phyloP scores from a whole-genome alignment of 2,113 vertebrate species.

The Garra rufa region DNA sequence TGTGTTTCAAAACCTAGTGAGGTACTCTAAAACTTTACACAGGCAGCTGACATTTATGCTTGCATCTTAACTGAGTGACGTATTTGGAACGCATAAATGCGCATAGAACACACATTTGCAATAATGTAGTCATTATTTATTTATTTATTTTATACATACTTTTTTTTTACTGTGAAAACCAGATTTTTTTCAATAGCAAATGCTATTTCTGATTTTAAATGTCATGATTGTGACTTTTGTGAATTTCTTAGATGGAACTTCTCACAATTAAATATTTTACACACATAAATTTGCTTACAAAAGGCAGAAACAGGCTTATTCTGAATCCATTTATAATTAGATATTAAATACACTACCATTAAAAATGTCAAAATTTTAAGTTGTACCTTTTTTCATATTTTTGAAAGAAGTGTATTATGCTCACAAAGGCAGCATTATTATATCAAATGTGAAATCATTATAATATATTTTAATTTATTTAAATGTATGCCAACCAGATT shows the following conservation, averaged over 20 bases:
- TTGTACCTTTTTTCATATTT: not conserved
- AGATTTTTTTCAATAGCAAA: not conserved
- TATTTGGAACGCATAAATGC: not conserved
- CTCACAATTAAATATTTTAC: not conserved
- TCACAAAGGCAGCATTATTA: not conserved
- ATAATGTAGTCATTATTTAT: not conserved
- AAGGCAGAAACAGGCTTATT: no score
- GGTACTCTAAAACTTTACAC: not conserved
- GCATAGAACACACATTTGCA: not conserved
- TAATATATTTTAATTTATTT: no score
- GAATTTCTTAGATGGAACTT: not conserved
- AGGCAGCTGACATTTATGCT: not conserved
- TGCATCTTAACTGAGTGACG: not conserved
- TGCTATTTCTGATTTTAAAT: not conserved
- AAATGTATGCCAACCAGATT: no score
- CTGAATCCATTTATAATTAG: no score
- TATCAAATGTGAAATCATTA: no score
- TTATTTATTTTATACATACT: not conserved
- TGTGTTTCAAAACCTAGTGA: not conserved
- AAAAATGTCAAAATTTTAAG: no score
- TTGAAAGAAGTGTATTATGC: not conserved
- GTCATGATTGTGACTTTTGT: not conserved
- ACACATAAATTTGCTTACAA: not conserved
- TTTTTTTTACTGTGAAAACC: no score
- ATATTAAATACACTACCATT: no score